Conservation (phyloP, 2,113 vertebrate genomes). For the Apus apus region DNA sequence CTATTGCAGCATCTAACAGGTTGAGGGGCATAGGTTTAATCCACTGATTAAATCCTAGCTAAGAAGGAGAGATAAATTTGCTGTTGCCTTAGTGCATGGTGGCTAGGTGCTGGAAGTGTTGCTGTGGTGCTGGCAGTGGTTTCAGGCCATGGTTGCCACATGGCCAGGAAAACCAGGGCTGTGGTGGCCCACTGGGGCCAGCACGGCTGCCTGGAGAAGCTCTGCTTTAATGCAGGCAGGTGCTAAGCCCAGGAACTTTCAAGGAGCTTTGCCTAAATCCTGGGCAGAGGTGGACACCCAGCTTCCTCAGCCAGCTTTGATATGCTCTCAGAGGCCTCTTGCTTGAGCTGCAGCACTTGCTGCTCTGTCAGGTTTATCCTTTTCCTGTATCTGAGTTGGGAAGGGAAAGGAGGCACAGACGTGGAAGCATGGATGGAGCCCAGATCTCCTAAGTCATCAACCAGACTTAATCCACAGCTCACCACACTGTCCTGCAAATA, state of each 20-base stretch:
- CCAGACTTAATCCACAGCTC: neutral
- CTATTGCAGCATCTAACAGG: neutral
- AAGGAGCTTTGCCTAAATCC: constrained; percentile 24
- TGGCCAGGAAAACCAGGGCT: neutral
- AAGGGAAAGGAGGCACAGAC: neutral
- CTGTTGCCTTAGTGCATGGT: fast-evolving
- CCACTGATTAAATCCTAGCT: neutral
- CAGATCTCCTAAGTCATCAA: neutral
- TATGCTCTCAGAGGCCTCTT: neutral
- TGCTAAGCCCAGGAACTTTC: neutral
- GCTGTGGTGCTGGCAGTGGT: neutral
- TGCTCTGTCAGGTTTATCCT: neutral
- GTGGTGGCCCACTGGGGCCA: neutral
- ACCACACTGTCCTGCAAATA: fast-evolving
- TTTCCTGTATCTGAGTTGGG: fast-evolving
- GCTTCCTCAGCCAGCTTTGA: neutral
- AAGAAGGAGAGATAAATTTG: neutral
- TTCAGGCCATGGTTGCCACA: fast-evolving
- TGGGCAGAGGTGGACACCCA: neutral
- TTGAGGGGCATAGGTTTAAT: neutral
- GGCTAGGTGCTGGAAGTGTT: neutral
- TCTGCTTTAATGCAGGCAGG: neutral
- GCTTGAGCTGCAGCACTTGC: neutral
- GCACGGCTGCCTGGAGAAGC: neutral
- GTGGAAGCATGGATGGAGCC: neutral